Base-by-base conservation (phyloP, 2,888 invertebrate species). In the Saturnia pavonia region DNA sequence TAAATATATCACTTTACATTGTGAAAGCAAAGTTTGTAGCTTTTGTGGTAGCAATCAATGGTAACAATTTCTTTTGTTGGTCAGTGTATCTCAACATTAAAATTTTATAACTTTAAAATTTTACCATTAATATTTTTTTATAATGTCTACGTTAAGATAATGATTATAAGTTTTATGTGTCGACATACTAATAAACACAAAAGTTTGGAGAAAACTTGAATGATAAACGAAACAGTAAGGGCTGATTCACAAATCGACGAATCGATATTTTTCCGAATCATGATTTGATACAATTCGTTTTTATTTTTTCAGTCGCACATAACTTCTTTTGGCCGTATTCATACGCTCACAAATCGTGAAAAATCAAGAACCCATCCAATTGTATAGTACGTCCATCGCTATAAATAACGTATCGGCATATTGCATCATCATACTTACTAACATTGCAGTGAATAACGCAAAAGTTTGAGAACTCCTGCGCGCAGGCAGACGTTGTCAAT, bases 1-100 rank as follows among this genome's bases (percentile, higher is more conserved):
- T 88, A 92, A 92, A 92, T 92, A 92, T 91, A 92, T 92, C 93
- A 89, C 87, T 90, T 91, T 90, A 88, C 91, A 91, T 88, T 89
- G 80, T 83, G 80, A 80, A 84, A 84, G 85, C 79, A 82, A 83
- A 91, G 87, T 91, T 91, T 91, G 90, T 86, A 84, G 79, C 88
- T 88, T 88, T 92, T 92, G 92, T 93, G 89, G 91, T 85, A 85
- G 79, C 88, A 88, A 91, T 92, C 89, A 88, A 91, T 88, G 82
- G 90, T 83, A 81, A 86, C 85, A 85, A 82, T 85, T 81, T 78
- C 76, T 83, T 82, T 77, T 78, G 74, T 79, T 75, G 69, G 71
- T 27, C 81, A 81, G 74, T 25, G 88, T 34, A 81, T 85, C 86
- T 85, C 88, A 91, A 92, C 85, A 66, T 80, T 76, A 74, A 4